Base-by-base conservation (phyloP, 2,888 invertebrate species). In the Leptopilina drosophilae region DNA sequence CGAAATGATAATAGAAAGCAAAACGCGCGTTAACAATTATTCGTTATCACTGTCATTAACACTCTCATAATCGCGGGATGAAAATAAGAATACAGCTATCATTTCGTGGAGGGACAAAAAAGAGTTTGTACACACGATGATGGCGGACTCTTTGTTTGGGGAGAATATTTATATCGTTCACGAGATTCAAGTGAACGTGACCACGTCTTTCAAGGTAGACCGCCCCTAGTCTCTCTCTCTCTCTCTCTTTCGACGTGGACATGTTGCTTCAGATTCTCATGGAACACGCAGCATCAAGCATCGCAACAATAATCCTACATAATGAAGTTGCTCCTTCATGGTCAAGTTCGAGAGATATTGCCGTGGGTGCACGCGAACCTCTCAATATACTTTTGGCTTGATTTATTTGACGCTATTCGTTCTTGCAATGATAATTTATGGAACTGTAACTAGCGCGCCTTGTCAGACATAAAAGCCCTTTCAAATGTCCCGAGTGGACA, bases 381-480 rank as follows among this genome's bases (percentile, higher is more conserved):
- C 65, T 26, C 78, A 76, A 79, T 79, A 79, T 64, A 33, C 8
- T 81, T 81, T 77, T 64, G 59, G 56, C 66, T 66, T 80, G 77
- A 80, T 78, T 80, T 82, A 82, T 82, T 78, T 78, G 80, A 65
- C 78, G 78, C 78, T 77, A 78, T 80, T 78, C 66, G 67, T 77
- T 77, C 65, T 33, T 66, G 66, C 64, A 49, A 73, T 77, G 76
- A 64, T 77, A 78, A 82, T 82, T 80, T 81, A 80, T 78, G 78
- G 77, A 78, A 15, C 75, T 75, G 76, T 64, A 69, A 53, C 26
- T 40, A 33, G 62, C 62, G 15, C 62, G 15, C 62, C 62, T 20
- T 20, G 62, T 62, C 62, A 20, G 15, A 20, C 20, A 20, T 20
- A 62, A 9, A 12, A 49, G 12, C 49, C 12, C 11, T 49, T 49